phyloP scores from a whole-genome alignment of 2,888 invertebrate genomes.

The Antitype chi region DNA sequence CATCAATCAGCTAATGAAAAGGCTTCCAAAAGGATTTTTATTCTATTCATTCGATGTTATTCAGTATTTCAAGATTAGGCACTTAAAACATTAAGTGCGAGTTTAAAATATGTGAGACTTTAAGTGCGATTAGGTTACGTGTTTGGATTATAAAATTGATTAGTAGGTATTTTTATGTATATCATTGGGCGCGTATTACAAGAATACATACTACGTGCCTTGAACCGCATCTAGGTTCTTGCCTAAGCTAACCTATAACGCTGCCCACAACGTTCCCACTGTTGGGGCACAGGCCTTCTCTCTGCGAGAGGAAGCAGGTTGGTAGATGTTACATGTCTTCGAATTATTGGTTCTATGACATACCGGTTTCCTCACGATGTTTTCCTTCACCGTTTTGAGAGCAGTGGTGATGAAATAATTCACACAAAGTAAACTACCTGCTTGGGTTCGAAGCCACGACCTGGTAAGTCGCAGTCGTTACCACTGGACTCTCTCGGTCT shows the following conservation, averaged over 20 bases:
- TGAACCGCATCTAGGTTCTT: no score
- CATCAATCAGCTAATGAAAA: conserved; percentile 77
- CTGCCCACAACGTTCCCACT: no score
- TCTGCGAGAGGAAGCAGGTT: background rate
- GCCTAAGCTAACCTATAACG: no score
- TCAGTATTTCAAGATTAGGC: conserved; percentile 68
- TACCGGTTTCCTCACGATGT: no score
- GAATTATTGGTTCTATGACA: background rate
- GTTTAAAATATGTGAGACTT: conserved; percentile 51
- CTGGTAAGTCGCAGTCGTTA: no score
- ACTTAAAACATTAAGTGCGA: conserved; percentile 57
- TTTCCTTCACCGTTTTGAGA: no score
- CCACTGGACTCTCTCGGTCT: no score
- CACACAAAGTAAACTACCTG: no score
- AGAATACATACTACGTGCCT: background rate
- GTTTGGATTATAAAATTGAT: conserved; percentile 2
- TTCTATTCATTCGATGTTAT: conserved; percentile 69
- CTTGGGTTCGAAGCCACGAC: no score
- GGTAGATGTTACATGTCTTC: background rate
- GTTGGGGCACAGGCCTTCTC: no score
- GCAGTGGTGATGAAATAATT: no score
- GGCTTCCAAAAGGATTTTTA: conserved; percentile 71
- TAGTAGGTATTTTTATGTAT: conserved; percentile 1
- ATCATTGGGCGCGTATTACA: background rate
- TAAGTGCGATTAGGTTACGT: conserved; percentile 25